A percentile compares a stretch with the other conserved stretches of the same genome.
Conservation (phyloP, 1,140 invertebrate species). For the Pomacea maculata region DNA sequence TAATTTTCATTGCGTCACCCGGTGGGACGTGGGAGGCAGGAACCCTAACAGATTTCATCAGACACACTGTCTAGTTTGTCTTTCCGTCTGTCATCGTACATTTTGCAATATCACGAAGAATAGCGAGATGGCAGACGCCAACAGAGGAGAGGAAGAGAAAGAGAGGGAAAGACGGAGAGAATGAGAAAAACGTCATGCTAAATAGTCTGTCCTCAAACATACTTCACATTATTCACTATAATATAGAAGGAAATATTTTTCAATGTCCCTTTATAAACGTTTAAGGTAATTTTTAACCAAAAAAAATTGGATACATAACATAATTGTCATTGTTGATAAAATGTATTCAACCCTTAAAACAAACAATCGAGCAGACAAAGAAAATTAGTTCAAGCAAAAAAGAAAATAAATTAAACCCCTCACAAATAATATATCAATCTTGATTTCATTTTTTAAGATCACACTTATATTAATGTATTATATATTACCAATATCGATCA, state of each 20-base stretch:
- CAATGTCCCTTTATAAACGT: not conserved
- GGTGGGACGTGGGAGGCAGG: not conserved
- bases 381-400: too few species aligned
- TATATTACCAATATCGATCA: too few species aligned
- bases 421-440: too few species aligned
- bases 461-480: too few species aligned
- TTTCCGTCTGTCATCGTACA: too few species aligned
- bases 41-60: not conserved
- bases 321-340: not conserved
- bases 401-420: too few species aligned
- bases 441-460: too few species aligned
- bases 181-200: not conserved
- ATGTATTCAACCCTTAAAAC: not conserved
- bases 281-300: not conserved
- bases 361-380: not conserved
- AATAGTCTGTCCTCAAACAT: not conserved
- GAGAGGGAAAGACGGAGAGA: conserved; percentile 4
- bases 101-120: not conserved
- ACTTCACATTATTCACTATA: not conserved
- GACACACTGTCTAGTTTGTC: not conserved
- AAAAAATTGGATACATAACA: not conserved
- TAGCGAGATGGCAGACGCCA: not conserved
- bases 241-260: not conserved
- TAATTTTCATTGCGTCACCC: not conserved
- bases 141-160: not conserved